phyloP scores from a whole-genome alignment of 2,113 vertebrate genomes.

The Muntiacus reevesi region DNA sequence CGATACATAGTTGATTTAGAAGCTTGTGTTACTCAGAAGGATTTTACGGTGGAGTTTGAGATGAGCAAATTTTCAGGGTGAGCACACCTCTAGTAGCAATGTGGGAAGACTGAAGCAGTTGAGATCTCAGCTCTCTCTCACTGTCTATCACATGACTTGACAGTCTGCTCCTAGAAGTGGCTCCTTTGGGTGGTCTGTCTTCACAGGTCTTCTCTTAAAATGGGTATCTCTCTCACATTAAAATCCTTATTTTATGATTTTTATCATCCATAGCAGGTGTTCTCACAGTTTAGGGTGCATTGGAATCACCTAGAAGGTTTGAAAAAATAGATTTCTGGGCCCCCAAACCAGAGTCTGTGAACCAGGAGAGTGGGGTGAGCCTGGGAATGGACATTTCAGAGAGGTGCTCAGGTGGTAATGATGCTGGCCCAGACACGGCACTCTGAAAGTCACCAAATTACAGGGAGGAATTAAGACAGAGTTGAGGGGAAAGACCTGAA shows the following conservation, averaged over 20 bases:
- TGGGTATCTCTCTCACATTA: not conserved
- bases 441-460: not conserved
- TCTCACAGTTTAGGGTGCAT: not conserved
- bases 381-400: not conserved
- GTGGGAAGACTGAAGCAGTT: not conserved
- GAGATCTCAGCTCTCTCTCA: not conserved
- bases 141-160: not conserved
- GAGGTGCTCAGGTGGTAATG: not conserved
- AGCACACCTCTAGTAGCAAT: not conserved
- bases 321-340: not conserved
- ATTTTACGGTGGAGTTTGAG: not conserved
- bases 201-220: not conserved
- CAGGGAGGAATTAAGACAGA: not conserved
- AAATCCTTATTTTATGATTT: not conserved
- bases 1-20: not conserved
- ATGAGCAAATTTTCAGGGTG: not conserved
- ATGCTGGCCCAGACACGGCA: not conserved
- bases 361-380: no score
- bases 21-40: not conserved
- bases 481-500: not conserved
- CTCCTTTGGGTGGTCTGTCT: not conserved
- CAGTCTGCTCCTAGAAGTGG: not conserved
- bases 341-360: not conserved
- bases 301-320: not conserved
- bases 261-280: not conserved